Evolutionary conservation across 23 tunicate species (phyloP).

Genomic region (Trididemnum miniatum): DNA sequence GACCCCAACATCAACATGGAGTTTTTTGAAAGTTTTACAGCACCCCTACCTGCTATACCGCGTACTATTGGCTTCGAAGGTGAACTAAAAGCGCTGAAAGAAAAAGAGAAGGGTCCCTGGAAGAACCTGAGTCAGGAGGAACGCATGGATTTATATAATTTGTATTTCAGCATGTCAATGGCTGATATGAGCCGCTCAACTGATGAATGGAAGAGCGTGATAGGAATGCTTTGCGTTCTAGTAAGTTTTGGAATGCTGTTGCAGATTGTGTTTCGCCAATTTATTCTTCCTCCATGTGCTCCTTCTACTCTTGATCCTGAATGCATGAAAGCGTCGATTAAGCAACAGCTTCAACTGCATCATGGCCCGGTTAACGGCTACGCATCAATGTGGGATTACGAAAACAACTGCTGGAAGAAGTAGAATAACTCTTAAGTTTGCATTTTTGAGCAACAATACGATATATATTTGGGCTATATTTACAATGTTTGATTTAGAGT

Average conservation of each 20-base stretch:
- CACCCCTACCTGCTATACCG: slow-evolving; percentile 70
- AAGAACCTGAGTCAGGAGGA: slow-evolving; percentile 68
- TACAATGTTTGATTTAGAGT: too few relatives aligned
- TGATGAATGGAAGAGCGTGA: slow-evolving; percentile 63
- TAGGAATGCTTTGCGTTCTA: slow-evolving; percentile 35
- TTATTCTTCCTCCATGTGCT: slow-evolving; percentile 48
- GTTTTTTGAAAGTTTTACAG: slow-evolving; percentile 66
- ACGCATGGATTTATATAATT: slow-evolving; percentile 77
- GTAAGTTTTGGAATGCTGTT: slow-evolving; percentile 33
- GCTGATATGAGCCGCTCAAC: slow-evolving; percentile 70
- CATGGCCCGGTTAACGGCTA: slow-evolving; percentile 70
- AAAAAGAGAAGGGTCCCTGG: slow-evolving; percentile 82
- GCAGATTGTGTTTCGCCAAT: slow-evolving; percentile 32
- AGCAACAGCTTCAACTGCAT: slow-evolving; percentile 55
- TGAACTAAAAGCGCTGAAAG: slow-evolving; percentile 80
- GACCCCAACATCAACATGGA: slow-evolving; percentile 65
- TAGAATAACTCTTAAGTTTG: too few relatives aligned
- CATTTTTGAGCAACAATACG: too few relatives aligned
- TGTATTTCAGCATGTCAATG: slow-evolving; percentile 83
- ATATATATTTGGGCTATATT: neutral
- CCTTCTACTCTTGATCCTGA: slow-evolving; percentile 39
- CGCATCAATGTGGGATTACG: slow-evolving; percentile 90
- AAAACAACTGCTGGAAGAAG: slow-evolving; percentile 92
- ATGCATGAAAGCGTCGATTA: slow-evolving; percentile 56
- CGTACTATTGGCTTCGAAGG: slow-evolving; percentile 40